Conservation (phyloP, 2,797 vertebrate genomes). For the Crenichthys baileyi region DNA sequence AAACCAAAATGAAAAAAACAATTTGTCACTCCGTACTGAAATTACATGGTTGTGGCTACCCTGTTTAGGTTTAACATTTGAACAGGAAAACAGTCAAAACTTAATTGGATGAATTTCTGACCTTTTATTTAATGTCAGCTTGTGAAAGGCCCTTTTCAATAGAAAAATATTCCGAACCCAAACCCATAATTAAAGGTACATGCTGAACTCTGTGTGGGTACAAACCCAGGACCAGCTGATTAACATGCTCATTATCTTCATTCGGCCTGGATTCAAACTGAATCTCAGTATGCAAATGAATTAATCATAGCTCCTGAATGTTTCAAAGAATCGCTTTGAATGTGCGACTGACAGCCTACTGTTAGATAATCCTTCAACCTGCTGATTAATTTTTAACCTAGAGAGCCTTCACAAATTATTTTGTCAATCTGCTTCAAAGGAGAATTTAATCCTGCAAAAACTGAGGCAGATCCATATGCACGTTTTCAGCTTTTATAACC, state of each 20-base stretch:
- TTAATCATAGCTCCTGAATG: not conserved
- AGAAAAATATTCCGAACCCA: not conserved
- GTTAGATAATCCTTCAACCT: constrained; percentile 1
- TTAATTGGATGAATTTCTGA: not conserved
- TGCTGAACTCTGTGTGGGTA: constrained; percentile 12
- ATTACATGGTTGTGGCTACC: not conserved
- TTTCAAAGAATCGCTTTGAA: constrained; percentile 6
- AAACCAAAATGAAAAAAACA: not conserved
- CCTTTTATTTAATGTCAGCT: constrained; percentile 1
- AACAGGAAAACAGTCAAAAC: constrained; percentile 1
- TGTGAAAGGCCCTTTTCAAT: not conserved
- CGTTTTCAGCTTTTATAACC: not conserved
- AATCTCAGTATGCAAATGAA: constrained; percentile 23
- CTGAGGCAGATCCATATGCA: not conserved
- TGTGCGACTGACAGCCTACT: not conserved
- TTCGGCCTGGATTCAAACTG: constrained; percentile 9
- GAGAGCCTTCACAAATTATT: not conserved
- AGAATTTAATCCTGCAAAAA: not conserved
- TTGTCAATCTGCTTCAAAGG: not conserved
- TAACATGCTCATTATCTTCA: constrained; percentile 21
- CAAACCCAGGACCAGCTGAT: constrained; percentile 13
- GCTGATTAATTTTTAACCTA: not conserved
- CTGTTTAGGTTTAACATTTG: not conserved
- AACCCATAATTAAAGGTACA: constrained; percentile 5
- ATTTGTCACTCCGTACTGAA: not conserved